These are phyloP conservation scores for Thecocarcelia acutangulata DNA, from an alignment of 2,888 invertebrate genomes.

Conservation along the genomic window DNA sequence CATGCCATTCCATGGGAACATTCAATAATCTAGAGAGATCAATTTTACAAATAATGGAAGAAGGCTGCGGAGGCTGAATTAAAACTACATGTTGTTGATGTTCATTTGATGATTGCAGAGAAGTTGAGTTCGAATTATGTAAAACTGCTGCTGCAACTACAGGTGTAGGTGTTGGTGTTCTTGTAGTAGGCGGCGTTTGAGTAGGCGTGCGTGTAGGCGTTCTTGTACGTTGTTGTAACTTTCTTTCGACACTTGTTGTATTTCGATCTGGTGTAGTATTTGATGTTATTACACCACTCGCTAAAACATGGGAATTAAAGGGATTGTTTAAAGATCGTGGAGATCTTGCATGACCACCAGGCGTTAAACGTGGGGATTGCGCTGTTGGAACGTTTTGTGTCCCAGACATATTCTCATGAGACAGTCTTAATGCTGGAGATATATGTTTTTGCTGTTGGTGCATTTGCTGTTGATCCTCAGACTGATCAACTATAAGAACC, in stretches of 20 bases:
- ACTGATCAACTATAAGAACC: constrained; percentile 87
- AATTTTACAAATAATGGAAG: constrained; percentile 78
- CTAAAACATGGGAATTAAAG: constrained; percentile 57
- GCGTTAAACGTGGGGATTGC: constrained; percentile 73
- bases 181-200: constrained; percentile 73
- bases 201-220: constrained; percentile 73
- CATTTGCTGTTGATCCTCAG: constrained; percentile 80
- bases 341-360: constrained; percentile 71
- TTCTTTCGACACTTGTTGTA: constrained; percentile 72
- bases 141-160: constrained; percentile 65
- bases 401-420: constrained; percentile 72
- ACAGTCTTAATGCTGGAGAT: constrained; percentile 71
- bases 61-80: constrained; percentile 68
- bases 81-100: constrained; percentile 27
- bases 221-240: constrained; percentile 72
- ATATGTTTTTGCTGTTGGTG: constrained; percentile 76
- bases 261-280: constrained; percentile 70
- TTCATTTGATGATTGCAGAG: constrained; percentile 70
- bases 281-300: constrained; percentile 42
- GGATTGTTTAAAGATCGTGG: constrained; percentile 71
- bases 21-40: constrained; percentile 77
- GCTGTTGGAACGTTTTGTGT: constrained; percentile 54
- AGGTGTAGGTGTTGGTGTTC: constrained; percentile 77
- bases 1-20: constrained; percentile 77
- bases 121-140: constrained; percentile 33